These are phyloP conservation scores for Papio anubis DNA, from an alignment of 2,113 vertebrate genomes.

Conservation along the genomic window DNA sequence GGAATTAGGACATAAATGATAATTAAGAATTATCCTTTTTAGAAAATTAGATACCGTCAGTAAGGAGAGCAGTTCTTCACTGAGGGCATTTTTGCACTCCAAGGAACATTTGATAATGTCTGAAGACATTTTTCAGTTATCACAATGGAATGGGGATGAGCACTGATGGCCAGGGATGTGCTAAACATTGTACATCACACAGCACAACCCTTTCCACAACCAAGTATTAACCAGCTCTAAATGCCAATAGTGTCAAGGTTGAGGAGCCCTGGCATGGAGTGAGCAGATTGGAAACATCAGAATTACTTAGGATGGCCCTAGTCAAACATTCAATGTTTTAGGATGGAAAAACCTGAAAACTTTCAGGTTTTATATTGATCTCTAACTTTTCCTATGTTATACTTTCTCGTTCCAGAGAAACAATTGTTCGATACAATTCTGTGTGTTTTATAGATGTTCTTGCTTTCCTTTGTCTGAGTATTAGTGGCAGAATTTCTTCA, in stretches of 20 bases:
- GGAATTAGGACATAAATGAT: neutral
- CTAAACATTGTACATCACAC: neutral
- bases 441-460: neutral
- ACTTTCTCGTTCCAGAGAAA: neutral
- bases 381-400: neutral
- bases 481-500: neutral
- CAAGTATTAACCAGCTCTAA: neutral
- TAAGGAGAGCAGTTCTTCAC: too few relatives aligned
- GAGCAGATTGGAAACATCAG: neutral
- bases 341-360: neutral
- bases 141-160: neutral
- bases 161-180: neutral
- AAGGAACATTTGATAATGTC: neutral
- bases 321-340: neutral
- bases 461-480: neutral
- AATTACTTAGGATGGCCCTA: neutral
- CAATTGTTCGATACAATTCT: neutral
- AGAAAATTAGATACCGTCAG: neutral
- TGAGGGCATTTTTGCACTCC: neutral
- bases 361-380: neutral
- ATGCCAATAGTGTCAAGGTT: neutral
- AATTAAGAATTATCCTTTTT: neutral
- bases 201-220: neutral
- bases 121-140: neutral
- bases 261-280: neutral